Base-by-base conservation (phyloP, 2,888 invertebrate species). In the Chorisops tibialis region DNA sequence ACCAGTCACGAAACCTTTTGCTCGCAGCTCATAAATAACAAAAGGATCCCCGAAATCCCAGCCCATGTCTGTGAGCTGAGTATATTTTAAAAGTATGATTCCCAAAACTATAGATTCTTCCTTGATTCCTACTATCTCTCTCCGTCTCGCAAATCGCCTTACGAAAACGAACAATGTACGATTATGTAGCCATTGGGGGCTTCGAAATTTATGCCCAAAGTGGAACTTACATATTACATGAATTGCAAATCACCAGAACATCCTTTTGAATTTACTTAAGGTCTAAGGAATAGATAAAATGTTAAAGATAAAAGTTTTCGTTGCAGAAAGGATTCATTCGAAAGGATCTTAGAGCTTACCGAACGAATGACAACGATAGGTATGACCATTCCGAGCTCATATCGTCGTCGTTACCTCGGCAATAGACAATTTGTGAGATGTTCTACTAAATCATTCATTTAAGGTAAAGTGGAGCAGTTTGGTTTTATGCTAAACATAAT, bases 371-470 rank as follows among this genome's bases (percentile, higher is more conserved):
- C 9, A 30, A 9, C 1, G 30, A 30, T 1, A 5, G 30, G 9
- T 9, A 2, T 30, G 2, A 9, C 7, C 30, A 30, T 30, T 9
- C 2, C 9, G 30, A 30, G 30, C 9, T 30, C 30, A 30, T n/a
- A n/a, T n/a, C n/a, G n/a, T n/a, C n/a, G n/a, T 1, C 30, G 30
- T 9, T 30, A 30, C 41, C 37, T 41, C 21, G 54, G 39, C 14
- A 41, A 41, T 54, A 41, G 41, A 54, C 54, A 54, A 54, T 54
- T 54, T 54, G 16, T 5, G 41, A 54, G 41, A 54, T 21, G 30
- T 30, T 41, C 41, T 7, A 21, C 41, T 41, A 41, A 54, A 54
- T 41, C 41, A 41, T 41, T 41, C 54, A 54, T 54, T 54, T 54
- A 41, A 41, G 41, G 39, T 24, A 54, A 39, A 39, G 41, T 41